These are phyloP conservation scores for Microcaecilia unicolor DNA, from an alignment of 2,797 vertebrate genomes.

Conservation along the genomic window DNA sequence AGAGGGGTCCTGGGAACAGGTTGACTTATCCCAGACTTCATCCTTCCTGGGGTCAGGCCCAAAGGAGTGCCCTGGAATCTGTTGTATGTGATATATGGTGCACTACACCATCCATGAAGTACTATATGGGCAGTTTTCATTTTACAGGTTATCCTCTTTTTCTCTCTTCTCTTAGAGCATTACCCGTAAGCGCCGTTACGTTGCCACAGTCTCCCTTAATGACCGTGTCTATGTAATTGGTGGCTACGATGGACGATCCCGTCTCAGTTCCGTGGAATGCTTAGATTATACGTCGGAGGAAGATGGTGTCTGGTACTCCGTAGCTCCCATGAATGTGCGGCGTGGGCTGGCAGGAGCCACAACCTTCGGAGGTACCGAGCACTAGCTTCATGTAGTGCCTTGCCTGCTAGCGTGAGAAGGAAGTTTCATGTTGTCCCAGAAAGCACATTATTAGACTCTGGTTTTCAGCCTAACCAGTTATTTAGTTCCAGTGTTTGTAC, in stretches of 20 bases:
- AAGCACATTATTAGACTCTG: no score
- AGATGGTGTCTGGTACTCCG: constrained; percentile 95
- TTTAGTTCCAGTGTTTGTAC: no score
- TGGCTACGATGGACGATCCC: constrained; percentile 89
- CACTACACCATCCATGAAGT: background rate
- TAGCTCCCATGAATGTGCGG: constrained; percentile 94
- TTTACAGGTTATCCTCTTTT: background rate
- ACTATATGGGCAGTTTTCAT: no score
- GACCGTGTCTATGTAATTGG: constrained; percentile 94
- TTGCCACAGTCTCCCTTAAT: constrained; percentile 89
- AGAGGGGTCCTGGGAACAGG: no score
- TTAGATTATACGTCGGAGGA: constrained; percentile 91
- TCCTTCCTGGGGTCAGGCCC: no score
- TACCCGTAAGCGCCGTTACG: constrained; percentile 87
- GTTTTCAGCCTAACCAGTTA: no score
- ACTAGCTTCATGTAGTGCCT: no score
- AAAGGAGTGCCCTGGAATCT: fast-evolving
- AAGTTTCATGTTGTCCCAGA: no score
- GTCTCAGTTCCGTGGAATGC: constrained; percentile 94
- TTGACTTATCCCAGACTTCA: no score
- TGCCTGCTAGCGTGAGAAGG: no score
- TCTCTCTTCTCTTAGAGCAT: constrained; percentile 66
- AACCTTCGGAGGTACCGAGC: constrained; percentile 91
- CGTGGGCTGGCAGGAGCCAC: constrained; percentile 90
- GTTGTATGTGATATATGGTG: no score